Evolutionary conservation across 2,797 vertebrate species (phyloP), one percentile per base, ranked within the genome.

Genomic region (Silurus lanzhouensis): DNA sequence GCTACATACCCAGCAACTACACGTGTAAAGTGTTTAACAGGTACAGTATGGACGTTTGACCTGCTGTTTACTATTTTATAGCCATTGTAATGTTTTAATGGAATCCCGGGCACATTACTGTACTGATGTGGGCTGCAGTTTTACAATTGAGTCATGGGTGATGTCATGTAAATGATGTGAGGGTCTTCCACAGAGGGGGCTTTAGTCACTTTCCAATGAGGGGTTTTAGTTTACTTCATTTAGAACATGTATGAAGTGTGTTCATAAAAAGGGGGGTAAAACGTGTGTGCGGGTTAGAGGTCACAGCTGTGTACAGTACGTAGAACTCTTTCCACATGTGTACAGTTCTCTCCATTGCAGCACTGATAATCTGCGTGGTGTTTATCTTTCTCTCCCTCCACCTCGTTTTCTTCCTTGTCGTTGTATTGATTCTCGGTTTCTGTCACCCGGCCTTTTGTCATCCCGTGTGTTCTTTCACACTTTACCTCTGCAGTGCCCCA

Each of bases 1-100:
- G 92, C 84, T 93, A 83, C 19, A 52, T 96, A 22, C 96, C 96
- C 87, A 95, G 93, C 84, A 91, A 85, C 84, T 94, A 93, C 0
- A 91, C 94, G 63, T 95, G 95, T 88, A 96, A 92, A 88, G 90
- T 96, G 80, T 94, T 91, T 88, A 92, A 95, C 12, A 89, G 94
- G 96, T 96, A 70, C 19, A 66, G 25, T 44, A 38, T 2, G 12
- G 5, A 8, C 19, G 6, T 25, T 52, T 12, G 7, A 5, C 22
- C 1, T 48, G 22, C 17, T 22, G 38, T 48, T 48, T 48, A 4
- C 20, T 25, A 52, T n/a, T 74, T 14, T 74, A 52, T 25, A 55
- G 22, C 22, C 25, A 1, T 6, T 17, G n/a, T 15, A 25, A 74
- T 6, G 10, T 55, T 38, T 38, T 38, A 38, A 38, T 38, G 22